A percentile compares a stretch with the other conserved stretches of the same genome.
Evolutionary conservation across 2,797 vertebrate genomes (phyloP).

Genomic region (Chromis chromis): DNA sequence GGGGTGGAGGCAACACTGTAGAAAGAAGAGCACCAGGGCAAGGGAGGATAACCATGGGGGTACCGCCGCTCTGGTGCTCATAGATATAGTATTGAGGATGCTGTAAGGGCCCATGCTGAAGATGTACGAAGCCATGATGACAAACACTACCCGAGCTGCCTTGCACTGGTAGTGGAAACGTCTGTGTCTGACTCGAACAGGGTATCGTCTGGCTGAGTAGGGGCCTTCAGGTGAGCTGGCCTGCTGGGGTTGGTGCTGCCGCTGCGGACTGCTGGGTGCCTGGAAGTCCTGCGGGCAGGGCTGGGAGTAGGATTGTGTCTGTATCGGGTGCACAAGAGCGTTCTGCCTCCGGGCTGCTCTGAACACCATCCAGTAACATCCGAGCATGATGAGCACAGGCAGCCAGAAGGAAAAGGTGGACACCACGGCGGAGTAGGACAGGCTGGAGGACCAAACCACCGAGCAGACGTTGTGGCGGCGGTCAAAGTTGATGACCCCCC

Average conservation of each 20-base stretch:
- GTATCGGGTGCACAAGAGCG: slow-evolving; percentile 88
- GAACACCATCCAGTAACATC: slow-evolving; percentile 93
- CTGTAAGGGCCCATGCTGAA: slow-evolving; percentile 92
- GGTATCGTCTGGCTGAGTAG: slow-evolving; percentile 74
- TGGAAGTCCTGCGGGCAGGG: slow-evolving; percentile 75
- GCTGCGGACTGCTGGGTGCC: slow-evolving; percentile 71
- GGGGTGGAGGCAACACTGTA: slow-evolving; percentile 92
- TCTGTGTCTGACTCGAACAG: slow-evolving; percentile 80
- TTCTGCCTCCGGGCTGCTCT: slow-evolving; percentile 90
- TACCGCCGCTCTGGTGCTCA: slow-evolving; percentile 78
- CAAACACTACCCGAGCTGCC: slow-evolving; percentile 90
- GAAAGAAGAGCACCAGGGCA: slow-evolving; percentile 90
- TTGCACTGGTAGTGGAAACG: slow-evolving; percentile 92
- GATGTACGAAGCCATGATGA: slow-evolving; percentile 91
- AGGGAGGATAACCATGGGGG: slow-evolving; percentile 87
- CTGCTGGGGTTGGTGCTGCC: slow-evolving; percentile 60
- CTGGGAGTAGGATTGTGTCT: slow-evolving; percentile 78
- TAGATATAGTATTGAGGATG: slow-evolving; percentile 87
- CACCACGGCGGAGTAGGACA: slow-evolving; percentile 87
- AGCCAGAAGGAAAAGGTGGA: slow-evolving; percentile 89
- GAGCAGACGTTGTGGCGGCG: slow-evolving; percentile 86
- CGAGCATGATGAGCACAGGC: slow-evolving; percentile 89
- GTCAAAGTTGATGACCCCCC: slow-evolving; percentile 90
- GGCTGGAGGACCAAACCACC: slow-evolving; percentile 90
- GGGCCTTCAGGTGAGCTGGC: slow-evolving; percentile 67